Conservation (phyloP, 2,113 vertebrate species). For the Phainopepla nitens region DNA sequence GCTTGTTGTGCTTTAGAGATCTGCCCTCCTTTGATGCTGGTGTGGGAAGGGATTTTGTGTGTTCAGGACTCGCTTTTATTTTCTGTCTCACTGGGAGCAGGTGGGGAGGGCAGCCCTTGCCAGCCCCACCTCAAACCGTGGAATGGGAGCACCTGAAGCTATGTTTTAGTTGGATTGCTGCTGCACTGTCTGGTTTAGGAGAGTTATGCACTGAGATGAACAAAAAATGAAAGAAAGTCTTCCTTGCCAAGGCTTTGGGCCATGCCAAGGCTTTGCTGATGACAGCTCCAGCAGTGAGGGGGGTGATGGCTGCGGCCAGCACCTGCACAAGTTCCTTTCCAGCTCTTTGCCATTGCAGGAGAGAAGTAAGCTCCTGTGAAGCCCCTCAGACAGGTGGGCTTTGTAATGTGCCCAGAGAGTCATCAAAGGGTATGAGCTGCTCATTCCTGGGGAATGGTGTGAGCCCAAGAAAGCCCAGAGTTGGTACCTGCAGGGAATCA, state of each 20-base stretch:
- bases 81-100: background rate
- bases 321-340: background rate
- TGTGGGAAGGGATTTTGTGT: constrained; percentile 7
- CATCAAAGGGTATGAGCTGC: background rate
- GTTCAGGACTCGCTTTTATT: background rate
- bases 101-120: constrained; percentile 21
- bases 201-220: background rate
- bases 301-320: background rate
- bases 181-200: background rate
- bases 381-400: background rate
- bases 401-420: background rate
- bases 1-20: background rate
- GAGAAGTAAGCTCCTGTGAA: background rate
- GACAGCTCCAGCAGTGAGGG: background rate
- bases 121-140: constrained; percentile 25
- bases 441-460: background rate
- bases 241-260: background rate
- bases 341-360: background rate
- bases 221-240: background rate
- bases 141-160: constrained; percentile 32
- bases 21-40: constrained; percentile 12
- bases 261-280: background rate
- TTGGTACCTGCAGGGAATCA: background rate
- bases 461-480: background rate
- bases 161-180: constrained; percentile 7